Base-by-base conservation (phyloP, 2,888 invertebrate genomes). In the Hyppa rectilinea region DNA sequence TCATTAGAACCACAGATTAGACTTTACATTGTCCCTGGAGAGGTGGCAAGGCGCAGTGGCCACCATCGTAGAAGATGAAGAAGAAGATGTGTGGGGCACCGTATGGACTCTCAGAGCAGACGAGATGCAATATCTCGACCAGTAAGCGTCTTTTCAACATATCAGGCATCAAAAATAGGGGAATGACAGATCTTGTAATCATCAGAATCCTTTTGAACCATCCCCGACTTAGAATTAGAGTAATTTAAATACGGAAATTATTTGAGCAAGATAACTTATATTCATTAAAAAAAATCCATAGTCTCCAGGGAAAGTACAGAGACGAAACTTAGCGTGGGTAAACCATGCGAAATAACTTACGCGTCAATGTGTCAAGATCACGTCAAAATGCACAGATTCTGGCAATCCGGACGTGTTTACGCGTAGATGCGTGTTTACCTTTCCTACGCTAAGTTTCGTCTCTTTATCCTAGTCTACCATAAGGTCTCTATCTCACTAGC, bases 21-120 rank as follows among this genome's bases (percentile, higher is more conserved):
- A 97, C 89, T 98, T 98, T 86, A 93, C 92, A 62, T 92, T 90
- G 3, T 94, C 93, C 63, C 92, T 95, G 0, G 91, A 96, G 34
- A 82, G 95, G 62, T 99, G 99, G 99, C 92, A 96, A 66, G 98
- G 98, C 10, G 97, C 97, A 0, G 96, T 96, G 0, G 98, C 98
- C 0, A 98, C 98, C 5, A 97, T 99, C 61, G 97, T 97, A 1
- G 96, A 97, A 9, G 94, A 96, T 61, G 80, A 91, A 29, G 92
- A 92, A 2, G 85, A 90, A 67, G 62, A 69, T 0, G 97, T 96
- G 95, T 98, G 97, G 97, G 98, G 98, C 14, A 96, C 97, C 0
- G 91, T 98, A 7, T 98, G 98, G 98, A 93, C 96, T 87, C 93
- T 98, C 10, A 92, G 96, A 68, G 78, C 92, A 0, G 88, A 89